Evolutionary conservation across 1,140 invertebrate genomes (phyloP), one percentile per base, ranked within the genome.

Genomic region (Andrena cerasifolii): DNA sequence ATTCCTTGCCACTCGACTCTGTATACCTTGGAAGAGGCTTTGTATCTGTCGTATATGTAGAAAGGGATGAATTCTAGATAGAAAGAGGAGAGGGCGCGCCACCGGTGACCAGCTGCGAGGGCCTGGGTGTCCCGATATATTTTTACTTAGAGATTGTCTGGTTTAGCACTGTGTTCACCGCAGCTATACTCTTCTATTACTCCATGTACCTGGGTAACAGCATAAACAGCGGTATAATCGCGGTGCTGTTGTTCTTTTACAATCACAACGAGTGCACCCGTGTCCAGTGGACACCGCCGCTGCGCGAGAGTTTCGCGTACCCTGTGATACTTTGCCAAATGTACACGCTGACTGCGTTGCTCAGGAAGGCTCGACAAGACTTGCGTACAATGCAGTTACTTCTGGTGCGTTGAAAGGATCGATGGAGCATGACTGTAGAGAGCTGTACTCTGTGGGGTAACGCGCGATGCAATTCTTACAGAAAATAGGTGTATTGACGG

Each of bases 251-350:
- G 21, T 97, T 96, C 89, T 96, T 97, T 79, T 96, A 95, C 75
- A 98, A 98, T 88, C 97, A 97, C 89, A 94, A 93, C 4, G 96
- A 97, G 85, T 93, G 94, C 58, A 97, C 96, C 0, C 89, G 97
- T 47, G 96, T 97, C 1, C 96, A 97, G 88, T 98, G 97, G 97
- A 95, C 96, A 0, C 96, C 97, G 1, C 96, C 97, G 10, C 91
- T 97, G 65, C 90, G 97, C 72, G 97, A 98, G 92, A 97, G 95
- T 84, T 96, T 97, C 90, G 96, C 95, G 1, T 96, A 96, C 88
- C 97, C 97, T 1, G 93, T 94, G 2, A 85, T 94, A 12, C 83
- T 95, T 0, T 90, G 93, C 36, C 94, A 95, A 83, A 93, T 93
- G 83, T 93, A 93, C 83, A 87, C 89, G 14, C 85, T 94, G 0